Conservation (phyloP, 2,797 vertebrate genomes). For the Helostoma temminkii region DNA sequence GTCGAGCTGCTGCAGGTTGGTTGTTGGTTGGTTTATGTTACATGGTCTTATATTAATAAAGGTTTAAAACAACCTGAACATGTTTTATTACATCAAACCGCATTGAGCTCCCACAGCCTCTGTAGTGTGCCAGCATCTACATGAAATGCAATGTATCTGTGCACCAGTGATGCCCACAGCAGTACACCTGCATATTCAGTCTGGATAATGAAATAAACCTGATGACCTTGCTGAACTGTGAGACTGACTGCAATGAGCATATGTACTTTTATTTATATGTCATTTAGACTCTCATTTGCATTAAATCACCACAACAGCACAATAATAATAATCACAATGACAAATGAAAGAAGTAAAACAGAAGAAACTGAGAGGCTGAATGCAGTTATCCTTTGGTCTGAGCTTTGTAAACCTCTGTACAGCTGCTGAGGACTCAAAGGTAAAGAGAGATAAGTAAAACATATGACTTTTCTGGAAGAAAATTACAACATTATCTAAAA, state of each 20-base stretch:
- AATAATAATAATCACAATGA: no score
- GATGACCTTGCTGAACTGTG: conserved; percentile 9
- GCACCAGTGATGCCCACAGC: background rate
- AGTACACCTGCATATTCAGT: background rate
- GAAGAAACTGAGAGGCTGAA: background rate
- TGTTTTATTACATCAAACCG: no score
- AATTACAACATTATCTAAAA: conserved; percentile 14
- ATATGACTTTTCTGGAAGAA: background rate
- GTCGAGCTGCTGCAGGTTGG: no score
- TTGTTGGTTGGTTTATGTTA: no score
- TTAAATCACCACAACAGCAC: conserved; percentile 20
- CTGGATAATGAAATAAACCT: conserved; percentile 3
- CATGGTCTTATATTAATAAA: no score
- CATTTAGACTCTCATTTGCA: conserved; percentile 13
- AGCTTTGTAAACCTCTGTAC: background rate
- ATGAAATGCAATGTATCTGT: no score
- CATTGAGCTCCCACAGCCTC: no score
- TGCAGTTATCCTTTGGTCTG: background rate
- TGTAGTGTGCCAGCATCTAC: no score
- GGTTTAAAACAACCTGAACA: no score
- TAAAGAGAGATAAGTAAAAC: background rate
- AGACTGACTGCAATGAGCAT: background rate
- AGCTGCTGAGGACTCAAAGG: background rate
- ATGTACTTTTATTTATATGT: conserved; percentile 7
- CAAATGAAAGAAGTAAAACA: conserved; percentile 12